Evolutionary conservation across 2,113 vertebrate genomes (phyloP).

Genomic region (Mustela lutreola): DNA sequence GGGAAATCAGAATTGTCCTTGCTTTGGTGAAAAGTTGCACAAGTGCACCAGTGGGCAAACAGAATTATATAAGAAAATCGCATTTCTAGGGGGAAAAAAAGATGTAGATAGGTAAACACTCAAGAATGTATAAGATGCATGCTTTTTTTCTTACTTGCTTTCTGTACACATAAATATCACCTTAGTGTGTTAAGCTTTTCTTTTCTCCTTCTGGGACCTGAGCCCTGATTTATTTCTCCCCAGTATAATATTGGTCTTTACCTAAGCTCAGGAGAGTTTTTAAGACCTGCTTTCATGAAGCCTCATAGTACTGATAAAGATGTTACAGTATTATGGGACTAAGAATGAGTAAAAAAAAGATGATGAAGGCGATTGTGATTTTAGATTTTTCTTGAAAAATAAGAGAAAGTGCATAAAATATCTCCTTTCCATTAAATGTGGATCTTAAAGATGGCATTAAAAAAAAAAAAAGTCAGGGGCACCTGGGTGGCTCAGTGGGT

Average conservation of each 20-base stretch:
- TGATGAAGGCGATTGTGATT: neutral
- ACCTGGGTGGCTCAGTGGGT: too few relatives aligned
- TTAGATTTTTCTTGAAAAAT: conserved; percentile 39
- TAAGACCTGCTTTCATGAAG: conserved; percentile 3
- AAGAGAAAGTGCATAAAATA: neutral
- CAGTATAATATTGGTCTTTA: neutral
- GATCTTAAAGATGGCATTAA: neutral
- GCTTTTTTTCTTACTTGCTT: neutral
- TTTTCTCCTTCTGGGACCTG: neutral
- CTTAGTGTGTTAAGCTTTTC: neutral
- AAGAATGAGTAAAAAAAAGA: neutral
- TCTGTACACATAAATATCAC: conserved; percentile 18
- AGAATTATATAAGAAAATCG: conserved; percentile 55
- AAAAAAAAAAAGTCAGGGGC: neutral
- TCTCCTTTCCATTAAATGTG: conserved; percentile 10
- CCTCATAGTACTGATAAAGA: neutral
- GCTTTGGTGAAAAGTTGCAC: conserved; percentile 28
- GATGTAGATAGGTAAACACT: neutral
- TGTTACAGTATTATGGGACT: neutral
- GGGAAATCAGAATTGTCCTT: conserved; percentile 33
- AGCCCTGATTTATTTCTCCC: neutral
- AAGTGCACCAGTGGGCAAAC: neutral
- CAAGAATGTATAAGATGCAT: neutral
- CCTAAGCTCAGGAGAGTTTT: neutral
- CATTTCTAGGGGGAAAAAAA: neutral